Base-by-base conservation (phyloP, 2,888 invertebrate species). In the Pilophorus perplexus region DNA sequence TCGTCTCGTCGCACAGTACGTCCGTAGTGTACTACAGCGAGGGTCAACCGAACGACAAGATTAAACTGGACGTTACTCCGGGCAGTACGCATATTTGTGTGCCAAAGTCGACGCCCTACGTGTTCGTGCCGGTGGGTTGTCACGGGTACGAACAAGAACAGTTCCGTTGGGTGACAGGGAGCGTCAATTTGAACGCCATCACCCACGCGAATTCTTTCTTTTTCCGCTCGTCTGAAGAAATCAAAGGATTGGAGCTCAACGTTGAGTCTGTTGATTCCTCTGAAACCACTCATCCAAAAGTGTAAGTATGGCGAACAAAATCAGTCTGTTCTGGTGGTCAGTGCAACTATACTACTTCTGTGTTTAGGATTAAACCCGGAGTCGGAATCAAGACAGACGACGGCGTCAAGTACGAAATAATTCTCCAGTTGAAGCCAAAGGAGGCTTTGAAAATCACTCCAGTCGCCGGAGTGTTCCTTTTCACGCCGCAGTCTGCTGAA, bases 51-150 rank as follows among this genome's bases (percentile, higher is more conserved):
- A 44, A 70, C 25, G 67, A 66, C 16, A 69, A 64, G 33, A 68
- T 67, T 14, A 68, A 70, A 27, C 52, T 73, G 55, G 65, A 60
- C 23, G 68, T 73, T 16, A 44, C 69, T 6, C 69, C 67, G 16
- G 73, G 73, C 25, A 67, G 68, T 18, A 72, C 70, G 33, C 64
- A 82, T 38, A 84, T 88, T 73, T 96, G 96, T 76, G 82, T 95
- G 44, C 81, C 85, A 1, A 80, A 81, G 71, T 81, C 86, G 0
- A 89, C 86, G 1, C 76, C 76, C 48, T 92, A 91, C 76, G 79
- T 80, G 62, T 85, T 93, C 59, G 80, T 81, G 3, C 85, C 93
- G 3, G 83, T 83, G 70, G 88, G 93, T 52, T 96, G 96, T 75
- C 95, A 95, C 77, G 80, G 83, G 69, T 93, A 90, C 77, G 80